These are phyloP conservation scores for Callinectes sapidus DNA, from an alignment of 2,888 invertebrate species.

Conservation along the genomic window DNA sequence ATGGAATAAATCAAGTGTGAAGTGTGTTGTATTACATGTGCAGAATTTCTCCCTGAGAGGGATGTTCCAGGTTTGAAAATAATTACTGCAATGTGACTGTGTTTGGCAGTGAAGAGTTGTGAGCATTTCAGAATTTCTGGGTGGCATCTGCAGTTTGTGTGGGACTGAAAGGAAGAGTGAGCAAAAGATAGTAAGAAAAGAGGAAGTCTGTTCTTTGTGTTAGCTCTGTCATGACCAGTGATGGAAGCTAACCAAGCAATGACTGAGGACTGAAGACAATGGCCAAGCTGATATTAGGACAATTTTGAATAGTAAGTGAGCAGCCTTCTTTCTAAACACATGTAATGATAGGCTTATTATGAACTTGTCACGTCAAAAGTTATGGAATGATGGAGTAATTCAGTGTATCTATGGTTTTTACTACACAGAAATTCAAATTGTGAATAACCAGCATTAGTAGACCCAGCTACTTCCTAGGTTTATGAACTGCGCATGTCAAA, in stretches of 20 bases:
- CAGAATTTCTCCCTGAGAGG: not conserved
- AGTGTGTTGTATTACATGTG: not conserved
- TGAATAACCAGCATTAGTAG: not conserved
- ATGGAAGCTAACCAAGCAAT: not conserved
- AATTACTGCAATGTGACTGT: constrained; percentile 25
- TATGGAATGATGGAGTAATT: not conserved
- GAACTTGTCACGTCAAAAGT: not conserved
- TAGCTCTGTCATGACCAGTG: not conserved
- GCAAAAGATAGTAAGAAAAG: not conserved
- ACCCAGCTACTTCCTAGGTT: constrained; percentile 16
- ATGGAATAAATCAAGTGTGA: not conserved
- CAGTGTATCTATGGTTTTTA: not conserved
- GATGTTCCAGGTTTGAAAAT: constrained; percentile 22
- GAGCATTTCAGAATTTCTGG: not conserved
- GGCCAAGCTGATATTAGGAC: not conserved
- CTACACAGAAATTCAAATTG: not conserved
- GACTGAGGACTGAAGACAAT: not conserved
- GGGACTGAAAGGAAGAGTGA: not conserved
- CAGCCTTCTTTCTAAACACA: constrained; percentile 6
- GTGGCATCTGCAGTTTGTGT: constrained; percentile 30
- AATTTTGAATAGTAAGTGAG: constrained; percentile 7
- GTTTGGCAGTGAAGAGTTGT: constrained; percentile 26
- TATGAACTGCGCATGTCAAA: not conserved
- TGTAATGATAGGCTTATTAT: not conserved
- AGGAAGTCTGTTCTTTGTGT: not conserved